phyloP scores from a whole-genome alignment of 2,797 vertebrate genomes.

The Anisognathus igniventris region DNA sequence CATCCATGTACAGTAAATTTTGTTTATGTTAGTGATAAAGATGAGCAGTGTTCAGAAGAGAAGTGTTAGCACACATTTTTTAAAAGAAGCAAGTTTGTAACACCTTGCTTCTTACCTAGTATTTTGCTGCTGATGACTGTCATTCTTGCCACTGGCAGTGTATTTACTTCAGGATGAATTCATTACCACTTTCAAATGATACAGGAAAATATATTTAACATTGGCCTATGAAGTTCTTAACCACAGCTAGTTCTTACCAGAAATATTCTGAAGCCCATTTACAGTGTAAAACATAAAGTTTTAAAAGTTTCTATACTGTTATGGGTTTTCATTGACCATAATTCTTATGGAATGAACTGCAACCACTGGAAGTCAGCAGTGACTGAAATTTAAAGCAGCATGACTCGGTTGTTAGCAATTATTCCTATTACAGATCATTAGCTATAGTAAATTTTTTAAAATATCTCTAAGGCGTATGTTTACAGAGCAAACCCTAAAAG shows the following conservation, averaged over 20 bases:
- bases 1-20: background rate
- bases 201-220: background rate
- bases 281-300: background rate
- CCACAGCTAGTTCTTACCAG: background rate
- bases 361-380: background rate
- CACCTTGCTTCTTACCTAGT: background rate
- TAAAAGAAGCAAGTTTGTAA: background rate
- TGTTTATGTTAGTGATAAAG: background rate
- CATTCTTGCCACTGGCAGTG: background rate
- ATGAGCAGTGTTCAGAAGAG: background rate
- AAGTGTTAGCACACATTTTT: background rate
- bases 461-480: background rate
- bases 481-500: conserved; percentile 23
- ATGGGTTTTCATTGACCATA: background rate
- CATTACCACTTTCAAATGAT: background rate
- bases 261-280: background rate
- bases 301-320: background rate
- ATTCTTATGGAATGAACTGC: background rate
- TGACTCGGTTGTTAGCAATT: background rate
- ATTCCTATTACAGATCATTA: background rate
- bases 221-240: background rate
- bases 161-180: background rate
- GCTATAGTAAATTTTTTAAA: background rate
- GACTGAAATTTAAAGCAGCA: background rate
- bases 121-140: background rate